These are phyloP conservation scores for Lingula anatina DNA, from an alignment of 2,888 invertebrate species.

Conservation along the genomic window DNA sequence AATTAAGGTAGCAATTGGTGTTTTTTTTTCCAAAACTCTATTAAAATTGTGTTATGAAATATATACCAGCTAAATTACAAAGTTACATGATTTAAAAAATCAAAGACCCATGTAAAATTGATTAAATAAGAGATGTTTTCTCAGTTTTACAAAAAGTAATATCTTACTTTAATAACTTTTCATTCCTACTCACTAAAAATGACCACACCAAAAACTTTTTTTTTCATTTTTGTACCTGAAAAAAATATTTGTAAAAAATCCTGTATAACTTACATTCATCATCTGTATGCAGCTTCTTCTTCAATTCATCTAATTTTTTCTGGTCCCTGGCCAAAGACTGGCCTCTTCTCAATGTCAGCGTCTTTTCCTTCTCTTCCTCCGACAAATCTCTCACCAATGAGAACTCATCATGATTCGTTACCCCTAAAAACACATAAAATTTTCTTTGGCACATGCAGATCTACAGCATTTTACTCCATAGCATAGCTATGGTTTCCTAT, in stretches of 20 bases:
- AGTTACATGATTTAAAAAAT: background rate
- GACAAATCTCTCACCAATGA: slow-evolving; percentile 83
- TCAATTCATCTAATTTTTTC: slow-evolving; percentile 92
- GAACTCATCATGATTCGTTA: slow-evolving; percentile 96
- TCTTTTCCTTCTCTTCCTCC: slow-evolving; percentile 59
- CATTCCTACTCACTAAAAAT: too few species aligned
- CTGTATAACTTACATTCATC: slow-evolving; percentile 73
- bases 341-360: slow-evolving; percentile 69
- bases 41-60: background rate
- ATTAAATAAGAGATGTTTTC: too few species aligned
- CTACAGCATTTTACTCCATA: too few species aligned
- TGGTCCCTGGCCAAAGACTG: slow-evolving; percentile 53
- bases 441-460: too few species aligned
- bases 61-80: background rate
- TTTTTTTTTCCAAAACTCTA: too few species aligned
- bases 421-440: slow-evolving; percentile 26
- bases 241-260: slow-evolving; percentile 1
- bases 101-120: background rate
- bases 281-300: slow-evolving; percentile 94
- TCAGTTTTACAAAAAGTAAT: too few species aligned
- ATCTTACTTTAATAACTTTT: too few species aligned
- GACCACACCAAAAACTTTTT: background rate
- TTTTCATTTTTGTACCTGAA: background rate
- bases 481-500: too few species aligned
- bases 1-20: too few species aligned